Evolutionary conservation across 2,888 invertebrate species (phyloP), one percentile per base, ranked within the genome.

Genomic region (Phania funesta): DNA sequence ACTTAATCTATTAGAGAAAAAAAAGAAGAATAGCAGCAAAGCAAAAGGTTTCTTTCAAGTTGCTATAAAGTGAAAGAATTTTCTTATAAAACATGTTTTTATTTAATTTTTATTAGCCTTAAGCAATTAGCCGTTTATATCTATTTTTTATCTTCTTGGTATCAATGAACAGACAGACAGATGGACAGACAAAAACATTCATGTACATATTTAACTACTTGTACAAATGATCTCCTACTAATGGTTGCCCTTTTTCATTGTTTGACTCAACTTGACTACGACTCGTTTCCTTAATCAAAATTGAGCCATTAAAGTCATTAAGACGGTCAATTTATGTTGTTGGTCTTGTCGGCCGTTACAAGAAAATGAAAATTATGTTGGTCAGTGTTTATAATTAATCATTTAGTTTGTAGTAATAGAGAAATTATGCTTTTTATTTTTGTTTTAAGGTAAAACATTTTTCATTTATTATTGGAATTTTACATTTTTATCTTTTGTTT

Each of bases 341-440:
- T 48, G 13, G 6, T 62, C 52, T 65, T 32, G 52, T 24, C 52
- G 41, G 20, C 52, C 46, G 44, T 52, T 65, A 38, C 18, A 60
- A 29, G 24, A 44, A 64, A 44, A 41, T 50, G 18, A 29, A 29
- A 78, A 78, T 78, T 82, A 78, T 82, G 74, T 82, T 78, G 74
- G 82, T 78, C 70, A 78, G 78, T 82, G 65, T 78, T 74, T 64
- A 70, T 82, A 82, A 82, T 82, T 82, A 82, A 82, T 82, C 82
- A 82, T 78, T 75, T 78, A 64, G 74, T 62, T 80, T 18, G 0
- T 35, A 16, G 56, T 35, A 54, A 56, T 29, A 48, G 8, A 65
- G 32, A 75, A 74, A 65, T 74, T 65, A 54, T 60, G 32, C 2
- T 44, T 26, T 50, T 8, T n/a, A 4, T 41, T 24, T 26, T 22